phyloP scores from a whole-genome alignment of 1,140 invertebrate species.

The Geopemphigus sp. region DNA sequence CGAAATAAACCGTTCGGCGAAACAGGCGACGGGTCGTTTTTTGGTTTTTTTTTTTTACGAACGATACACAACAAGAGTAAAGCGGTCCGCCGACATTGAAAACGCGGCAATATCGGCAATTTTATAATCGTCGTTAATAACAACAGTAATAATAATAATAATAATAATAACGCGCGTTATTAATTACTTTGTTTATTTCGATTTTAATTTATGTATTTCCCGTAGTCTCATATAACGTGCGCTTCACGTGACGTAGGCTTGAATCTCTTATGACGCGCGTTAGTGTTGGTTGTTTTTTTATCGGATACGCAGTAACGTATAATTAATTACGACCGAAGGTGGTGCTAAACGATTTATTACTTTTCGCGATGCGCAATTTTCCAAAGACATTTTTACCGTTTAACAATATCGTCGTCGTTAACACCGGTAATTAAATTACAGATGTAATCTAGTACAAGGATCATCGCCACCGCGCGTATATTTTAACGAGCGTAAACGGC shows the following conservation, averaged over 20 bases:
- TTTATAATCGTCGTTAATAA: constrained; percentile 34
- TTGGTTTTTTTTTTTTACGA: too few species aligned
- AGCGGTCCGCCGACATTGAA: neutral
- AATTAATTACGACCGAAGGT: neutral
- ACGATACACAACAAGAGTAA: too few species aligned
- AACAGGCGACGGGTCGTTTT: neutral
- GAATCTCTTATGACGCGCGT: neutral
- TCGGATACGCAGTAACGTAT: neutral
- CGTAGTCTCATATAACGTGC: neutral
- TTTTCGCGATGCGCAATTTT: constrained; percentile 1
- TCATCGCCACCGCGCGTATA: neutral
- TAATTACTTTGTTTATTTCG: constrained; percentile 43
- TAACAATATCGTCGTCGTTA: neutral
- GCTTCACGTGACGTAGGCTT: constrained; percentile 1
- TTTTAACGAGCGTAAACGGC: too few species aligned
- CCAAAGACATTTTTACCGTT: constrained; percentile 22
- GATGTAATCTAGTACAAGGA: constrained; percentile 13
- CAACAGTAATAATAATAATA: too few species aligned
- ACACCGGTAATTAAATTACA: neutral
- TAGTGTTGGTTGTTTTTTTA: neutral
- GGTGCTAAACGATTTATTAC: neutral
- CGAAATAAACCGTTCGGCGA: too few species aligned
- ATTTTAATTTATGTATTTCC: constrained; percentile 31
- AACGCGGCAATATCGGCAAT: neutral
- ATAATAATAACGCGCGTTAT: constrained; percentile 9